phyloP scores from a whole-genome alignment of 2,797 vertebrate genomes.

The Hafferia zeledoni region DNA sequence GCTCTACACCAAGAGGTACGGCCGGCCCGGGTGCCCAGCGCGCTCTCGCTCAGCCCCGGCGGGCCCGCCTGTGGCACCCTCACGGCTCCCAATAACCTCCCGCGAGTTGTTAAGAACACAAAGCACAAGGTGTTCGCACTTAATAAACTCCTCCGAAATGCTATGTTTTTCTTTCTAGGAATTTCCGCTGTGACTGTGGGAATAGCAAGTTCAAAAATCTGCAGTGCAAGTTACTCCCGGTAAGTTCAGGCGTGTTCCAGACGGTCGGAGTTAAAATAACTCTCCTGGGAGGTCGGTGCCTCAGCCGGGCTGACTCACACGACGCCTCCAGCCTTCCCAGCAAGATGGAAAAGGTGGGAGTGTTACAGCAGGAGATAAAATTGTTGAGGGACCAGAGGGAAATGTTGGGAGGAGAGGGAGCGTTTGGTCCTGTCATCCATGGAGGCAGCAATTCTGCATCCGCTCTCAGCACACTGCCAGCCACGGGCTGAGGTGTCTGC shows the following conservation, averaged over 20 bases:
- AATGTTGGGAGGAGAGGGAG: neutral
- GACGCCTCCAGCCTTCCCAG: neutral
- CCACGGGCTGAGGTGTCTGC: accelerated
- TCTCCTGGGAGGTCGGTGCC: neutral
- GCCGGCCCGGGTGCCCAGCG: neutral
- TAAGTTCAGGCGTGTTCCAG: slow-evolving; percentile 73
- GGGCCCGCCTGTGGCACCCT: neutral
- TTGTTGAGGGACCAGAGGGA: neutral
- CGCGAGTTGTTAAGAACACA: neutral
- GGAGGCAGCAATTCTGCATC: neutral
- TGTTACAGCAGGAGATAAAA: neutral
- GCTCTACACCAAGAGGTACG: slow-evolving; percentile 94
- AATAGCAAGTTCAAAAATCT: slow-evolving; percentile 90
- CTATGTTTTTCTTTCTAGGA: slow-evolving; percentile 64
- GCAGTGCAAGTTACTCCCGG: slow-evolving; percentile 90
- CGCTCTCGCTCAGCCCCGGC: neutral
- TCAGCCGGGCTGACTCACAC: neutral
- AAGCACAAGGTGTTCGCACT: neutral
- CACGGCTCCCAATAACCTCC: neutral
- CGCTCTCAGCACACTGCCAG: accelerated
- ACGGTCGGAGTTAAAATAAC: neutral
- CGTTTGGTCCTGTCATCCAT: neutral
- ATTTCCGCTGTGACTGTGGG: slow-evolving; percentile 90
- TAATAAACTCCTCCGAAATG: neutral
- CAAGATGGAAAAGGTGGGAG: neutral